These are phyloP conservation scores for Osmerus eperlanus DNA, from an alignment of 2,113 vertebrate genomes.

Conservation along the genomic window DNA sequence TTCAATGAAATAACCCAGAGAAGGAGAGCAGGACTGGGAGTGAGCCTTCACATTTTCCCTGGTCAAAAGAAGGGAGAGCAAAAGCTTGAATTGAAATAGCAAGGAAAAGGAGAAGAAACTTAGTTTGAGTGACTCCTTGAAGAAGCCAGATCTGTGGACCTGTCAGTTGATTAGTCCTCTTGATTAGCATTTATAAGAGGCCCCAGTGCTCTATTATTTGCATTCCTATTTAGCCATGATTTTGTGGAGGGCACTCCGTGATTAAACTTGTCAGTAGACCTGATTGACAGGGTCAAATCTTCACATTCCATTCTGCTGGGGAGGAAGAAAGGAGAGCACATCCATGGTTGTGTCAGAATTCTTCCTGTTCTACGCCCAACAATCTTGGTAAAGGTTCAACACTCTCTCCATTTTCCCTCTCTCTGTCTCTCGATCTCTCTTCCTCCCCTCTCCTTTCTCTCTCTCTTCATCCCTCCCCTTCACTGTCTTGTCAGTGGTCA, in stretches of 20 bases:
- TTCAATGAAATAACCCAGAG: constrained; percentile 39
- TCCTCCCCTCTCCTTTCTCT: constrained; percentile 3
- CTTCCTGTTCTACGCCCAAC: constrained; percentile 76
- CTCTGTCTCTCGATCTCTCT: constrained; percentile 7
- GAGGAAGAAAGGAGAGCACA: constrained; percentile 70
- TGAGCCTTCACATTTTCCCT: constrained; percentile 7
- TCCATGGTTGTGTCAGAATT: constrained; percentile 86
- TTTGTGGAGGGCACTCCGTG: constrained; percentile 93
- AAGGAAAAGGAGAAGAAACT: constrained; percentile 73
- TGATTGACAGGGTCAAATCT: constrained; percentile 99
- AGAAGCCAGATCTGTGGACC: constrained; percentile 88
- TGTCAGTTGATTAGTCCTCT: constrained; percentile 99
- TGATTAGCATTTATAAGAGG: constrained; percentile 99
- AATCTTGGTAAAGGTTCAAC: constrained; percentile 70
- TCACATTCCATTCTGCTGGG: constrained; percentile 93
- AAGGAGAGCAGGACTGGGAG: constrained; percentile 46
- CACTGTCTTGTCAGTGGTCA: constrained; percentile 90
- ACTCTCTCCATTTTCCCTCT: not conserved
- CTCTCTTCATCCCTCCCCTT: constrained; percentile 53
- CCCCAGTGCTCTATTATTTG: constrained; percentile 96
- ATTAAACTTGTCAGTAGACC: constrained; percentile 98
- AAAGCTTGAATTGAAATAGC: constrained; percentile 68
- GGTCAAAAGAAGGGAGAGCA: constrained; percentile 77
- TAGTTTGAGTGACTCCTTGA: constrained; percentile 87
- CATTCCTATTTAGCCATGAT: constrained; percentile 99